Conservation (phyloP, 2,797 vertebrate genomes). For the Hyperoplus immaculatus region DNA sequence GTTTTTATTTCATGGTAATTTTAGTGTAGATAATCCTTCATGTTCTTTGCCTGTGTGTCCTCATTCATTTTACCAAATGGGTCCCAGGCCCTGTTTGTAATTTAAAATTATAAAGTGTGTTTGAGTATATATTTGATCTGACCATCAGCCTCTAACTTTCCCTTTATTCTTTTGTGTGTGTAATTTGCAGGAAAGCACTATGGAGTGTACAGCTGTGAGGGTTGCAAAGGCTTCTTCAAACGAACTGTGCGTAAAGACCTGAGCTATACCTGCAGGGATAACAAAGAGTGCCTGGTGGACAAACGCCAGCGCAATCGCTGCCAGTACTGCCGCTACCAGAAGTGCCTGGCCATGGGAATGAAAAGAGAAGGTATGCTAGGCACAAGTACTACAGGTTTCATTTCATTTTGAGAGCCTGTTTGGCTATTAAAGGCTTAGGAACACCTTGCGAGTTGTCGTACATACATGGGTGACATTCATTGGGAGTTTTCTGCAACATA, state of each 20-base stretch:
- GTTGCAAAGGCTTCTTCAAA: slow-evolving; percentile 98
- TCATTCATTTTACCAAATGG: slow-evolving; percentile 3
- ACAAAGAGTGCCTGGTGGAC: slow-evolving; percentile 96
- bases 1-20: slow-evolving; percentile 22
- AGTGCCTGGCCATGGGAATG: slow-evolving; percentile 98
- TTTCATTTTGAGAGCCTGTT: slow-evolving; percentile 27
- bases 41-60: slow-evolving; percentile 1
- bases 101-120: too few relatives aligned
- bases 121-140: slow-evolving; percentile 13
- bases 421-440: slow-evolving; percentile 24
- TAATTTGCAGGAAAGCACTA: slow-evolving; percentile 92
- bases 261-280: slow-evolving; percentile 96
- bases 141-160: not conserved
- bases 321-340: slow-evolving; percentile 96
- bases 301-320: slow-evolving; percentile 97
- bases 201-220: slow-evolving; percentile 96
- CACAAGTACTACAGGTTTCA: not conserved
- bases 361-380: slow-evolving; percentile 93
- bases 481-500: slow-evolving; percentile 17
- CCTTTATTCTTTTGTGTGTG: slow-evolving; percentile 4
- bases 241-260: slow-evolving; percentile 96
- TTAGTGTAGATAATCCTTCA: slow-evolving; percentile 11
- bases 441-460: slow-evolving; percentile 12
- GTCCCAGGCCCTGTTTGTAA: not conserved
- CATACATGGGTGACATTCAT: slow-evolving; percentile 6